Evolutionary conservation across 2,113 vertebrate genomes (phyloP), one percentile per base, ranked within the genome.

Genomic region (Vulpes ferrilata): DNA sequence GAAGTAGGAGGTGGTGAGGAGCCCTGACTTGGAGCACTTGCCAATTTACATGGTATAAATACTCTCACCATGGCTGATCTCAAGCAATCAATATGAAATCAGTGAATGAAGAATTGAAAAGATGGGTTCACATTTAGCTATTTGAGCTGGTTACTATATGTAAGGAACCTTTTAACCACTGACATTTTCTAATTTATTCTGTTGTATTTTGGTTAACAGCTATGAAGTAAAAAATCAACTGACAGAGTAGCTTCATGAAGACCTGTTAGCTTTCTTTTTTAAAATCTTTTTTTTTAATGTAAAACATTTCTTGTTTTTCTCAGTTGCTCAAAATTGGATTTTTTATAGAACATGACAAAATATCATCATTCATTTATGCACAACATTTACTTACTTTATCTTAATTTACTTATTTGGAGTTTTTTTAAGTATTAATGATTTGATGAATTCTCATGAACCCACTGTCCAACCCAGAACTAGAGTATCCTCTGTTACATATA

Each of bases 201-300:
- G 30, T 92, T 73, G 27, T 79, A 62, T 71, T 88, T 90, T 82
- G 30, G 13, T 65, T 81, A 82, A 67, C 81, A 60, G 25, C 60
- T 51, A 55, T 62, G 17, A 88, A 78, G 19, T 88, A 27, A 91
- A 87, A 95, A 91, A 38, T 65, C n/a, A 85, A 4, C 81, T 81
- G 11, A 38, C 60, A 83, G 55, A 74, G 62, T 93, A 48, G n/a
- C 62, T 85, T 71, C 80, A 65, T 48, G 65, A 95, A 93, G 85
- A 93, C 62, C 48, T 67, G n/a, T 20, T 38, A 92, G 71, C 25
- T 83, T 74, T 67, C 25, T 92, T 82, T 25, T 83, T 73, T 64
- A 43, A 43, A n/a, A 80, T 76, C 43, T 43, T 92, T 82, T 25
- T 83, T 73, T 64, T 2, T 11, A 38, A 82, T 80, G 11, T 17